Evolutionary conservation across 1,140 invertebrate genomes (phyloP), one percentile per base, ranked within the genome.

Genomic region (Hypsibius dujardini): DNA sequence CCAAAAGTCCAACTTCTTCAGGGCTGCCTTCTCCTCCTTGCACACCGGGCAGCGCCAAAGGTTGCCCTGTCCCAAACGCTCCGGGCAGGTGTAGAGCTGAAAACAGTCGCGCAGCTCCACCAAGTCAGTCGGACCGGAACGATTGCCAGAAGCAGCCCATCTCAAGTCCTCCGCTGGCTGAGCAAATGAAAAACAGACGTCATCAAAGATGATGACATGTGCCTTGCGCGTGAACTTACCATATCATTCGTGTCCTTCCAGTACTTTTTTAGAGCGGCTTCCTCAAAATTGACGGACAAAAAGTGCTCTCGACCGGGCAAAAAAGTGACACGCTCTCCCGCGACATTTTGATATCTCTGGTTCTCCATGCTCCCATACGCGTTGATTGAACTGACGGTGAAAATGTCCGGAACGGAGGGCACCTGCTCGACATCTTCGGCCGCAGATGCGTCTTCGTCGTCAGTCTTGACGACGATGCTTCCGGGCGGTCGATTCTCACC

Each of bases 1-100:
- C 82, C 82, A 83, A 1, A 84, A 69, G 74, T 83, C 83, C 76
- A 84, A 79, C 74, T 83, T 84, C 75, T 83, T 83, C 46, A 80
- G 80, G 3, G 82, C 83, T 59, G 79, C 76, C 72, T 81, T 79
- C 71, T 82, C 81, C 70, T 80, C 76, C 73, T 83, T 82, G 75
- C 82, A 83, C 50, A 76, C 72, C 1, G 81, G 82, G 76, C 82
- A 83, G 72, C 82, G 83, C 81, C 81, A 81, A 60, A 70, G 46
- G 71, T 28, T 67, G 12, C 3, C 42, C 67, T 78, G 76, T 46
- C 71, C 74, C 14, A 78, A 71, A 50, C 77, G 75, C 59, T 78
- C 77, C 50, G 71, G 56, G 15, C 47, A 75, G 1, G 76, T 78
- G 72, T 76, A 78, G 12, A 77, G 47, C 14, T 78, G 73, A 42